phyloP scores from a whole-genome alignment of 2,797 vertebrate species.

The Rachycentron canadum region DNA sequence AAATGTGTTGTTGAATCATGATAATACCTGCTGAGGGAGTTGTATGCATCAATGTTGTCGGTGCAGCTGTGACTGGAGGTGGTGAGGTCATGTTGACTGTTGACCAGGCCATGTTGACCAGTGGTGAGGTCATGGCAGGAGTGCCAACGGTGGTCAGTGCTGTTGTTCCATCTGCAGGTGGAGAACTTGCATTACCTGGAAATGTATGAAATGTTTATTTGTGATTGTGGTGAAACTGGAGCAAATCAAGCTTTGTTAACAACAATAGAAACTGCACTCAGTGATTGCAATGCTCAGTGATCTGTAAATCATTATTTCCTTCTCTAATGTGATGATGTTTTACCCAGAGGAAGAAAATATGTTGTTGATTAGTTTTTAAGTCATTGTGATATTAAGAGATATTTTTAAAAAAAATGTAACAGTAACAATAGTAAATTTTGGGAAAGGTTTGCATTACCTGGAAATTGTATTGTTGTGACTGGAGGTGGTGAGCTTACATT shows the following conservation, averaged over 20 bases:
- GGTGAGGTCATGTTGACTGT: not conserved
- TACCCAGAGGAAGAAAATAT: too few species aligned
- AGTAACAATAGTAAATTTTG: too few species aligned
- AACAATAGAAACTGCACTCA: too few species aligned
- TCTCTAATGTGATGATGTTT: too few species aligned
- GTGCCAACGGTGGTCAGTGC: not conserved
- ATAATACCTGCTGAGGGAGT: not conserved
- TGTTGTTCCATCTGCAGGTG: not conserved
- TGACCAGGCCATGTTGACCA: too few species aligned
- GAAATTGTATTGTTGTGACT: too few species aligned
- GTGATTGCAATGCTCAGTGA: too few species aligned
- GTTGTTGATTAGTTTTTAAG: too few species aligned
- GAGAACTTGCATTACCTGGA: not conserved
- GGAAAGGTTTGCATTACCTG: too few species aligned
- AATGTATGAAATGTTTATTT: not conserved
- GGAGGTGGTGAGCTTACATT: not conserved
- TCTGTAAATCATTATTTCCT: too few species aligned
- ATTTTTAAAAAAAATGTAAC: too few species aligned
- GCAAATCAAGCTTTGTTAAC: not conserved
- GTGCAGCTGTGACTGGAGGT: not conserved
- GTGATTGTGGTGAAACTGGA: not conserved
- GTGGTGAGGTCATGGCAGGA: not conserved
- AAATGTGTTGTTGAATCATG: not conserved
- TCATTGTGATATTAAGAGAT: too few species aligned
- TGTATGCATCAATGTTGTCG: not conserved